Base-by-base conservation (phyloP, 1,140 invertebrate genomes). In the Geopemphigus sp. region DNA sequence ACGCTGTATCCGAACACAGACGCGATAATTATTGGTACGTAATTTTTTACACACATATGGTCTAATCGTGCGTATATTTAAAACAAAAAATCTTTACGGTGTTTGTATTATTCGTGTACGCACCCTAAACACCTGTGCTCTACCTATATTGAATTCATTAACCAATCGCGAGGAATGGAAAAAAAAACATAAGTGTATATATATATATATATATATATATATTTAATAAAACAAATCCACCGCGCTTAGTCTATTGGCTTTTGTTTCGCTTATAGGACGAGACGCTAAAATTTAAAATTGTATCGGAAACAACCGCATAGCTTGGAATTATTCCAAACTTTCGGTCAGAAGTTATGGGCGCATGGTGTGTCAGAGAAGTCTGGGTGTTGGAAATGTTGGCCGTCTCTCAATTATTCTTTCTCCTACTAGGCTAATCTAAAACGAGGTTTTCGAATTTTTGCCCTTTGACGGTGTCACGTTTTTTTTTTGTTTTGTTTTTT, bases 241-340 rank as follows among this genome's bases (percentile, higher is more conserved):
- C 68, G 50, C 39, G 24, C 1, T 68, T 39, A 15, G 39, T n/a
- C 61, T 47, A 68, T 68, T 47, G 39, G 64, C 39, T 68, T 68
- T 68, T 17, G n/a, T 68, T 68, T 47, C 24, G 11, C 22, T 47
- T 39, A 47, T 24, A n/a, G 66, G 22, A 50, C 45, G 66, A 68
- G 45, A 50, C 45, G 66, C 39, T 68, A 68, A 68, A 68, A 68
- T 50, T 17, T 68, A 68, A 24, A 50, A 68, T 26, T 24, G 66
- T 50, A 50, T 68, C 22, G 45, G 45, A 68, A 50, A n/a, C n/a
- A n/a, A 68, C 39, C 45, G 17, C 66, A 68, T 68, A 68, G 66
- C 22, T 68, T 68, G 66, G 66, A 68, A 68, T 68, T 19, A 50
- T 50, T 68, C 66, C 66, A 68, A 50, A 47, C n/a, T 68, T 50